These are phyloP conservation scores for Pissodes strobi DNA, from an alignment of 1,140 invertebrate species.

Conservation along the genomic window DNA sequence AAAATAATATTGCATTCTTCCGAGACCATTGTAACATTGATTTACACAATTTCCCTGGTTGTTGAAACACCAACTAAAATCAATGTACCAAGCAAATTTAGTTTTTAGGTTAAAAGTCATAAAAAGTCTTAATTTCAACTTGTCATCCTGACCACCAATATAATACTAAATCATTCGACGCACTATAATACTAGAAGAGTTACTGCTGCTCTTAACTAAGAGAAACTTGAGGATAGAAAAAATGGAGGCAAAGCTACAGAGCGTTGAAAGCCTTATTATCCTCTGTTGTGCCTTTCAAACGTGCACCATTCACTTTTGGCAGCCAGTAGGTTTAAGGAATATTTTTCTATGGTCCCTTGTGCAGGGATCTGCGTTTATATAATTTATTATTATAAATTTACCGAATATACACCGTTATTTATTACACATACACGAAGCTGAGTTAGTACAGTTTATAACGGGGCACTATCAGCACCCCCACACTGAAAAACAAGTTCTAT, in stretches of 20 bases:
- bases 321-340: background rate
- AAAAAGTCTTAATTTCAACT: too few relatives aligned
- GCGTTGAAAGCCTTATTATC: constrained; percentile 16
- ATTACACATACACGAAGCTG: constrained; percentile 29
- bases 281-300: background rate
- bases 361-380: constrained; percentile 1
- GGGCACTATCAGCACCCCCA: background rate
- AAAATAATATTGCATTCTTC: constrained; percentile 18
- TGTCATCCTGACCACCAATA: too few relatives aligned
- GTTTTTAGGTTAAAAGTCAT: too few relatives aligned
- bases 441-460: constrained; percentile 25
- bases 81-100: too few relatives aligned
- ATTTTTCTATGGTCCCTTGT: constrained; percentile 4
- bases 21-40: background rate
- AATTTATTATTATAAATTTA: constrained; percentile 1
- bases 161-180: background rate
- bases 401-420: constrained; percentile 19
- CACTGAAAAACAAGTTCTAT: constrained; percentile 19
- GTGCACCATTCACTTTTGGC: background rate
- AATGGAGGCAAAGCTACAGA: constrained; percentile 26
- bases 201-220: constrained; percentile 10
- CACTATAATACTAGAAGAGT: background rate
- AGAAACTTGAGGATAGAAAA: constrained; percentile 26
- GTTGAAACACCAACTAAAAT: background rate
- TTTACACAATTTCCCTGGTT: background rate